Evolutionary conservation across 2,797 vertebrate genomes (phyloP), one percentile per base, ranked within the genome.

Genomic region (Myripristis jacobus): DNA sequence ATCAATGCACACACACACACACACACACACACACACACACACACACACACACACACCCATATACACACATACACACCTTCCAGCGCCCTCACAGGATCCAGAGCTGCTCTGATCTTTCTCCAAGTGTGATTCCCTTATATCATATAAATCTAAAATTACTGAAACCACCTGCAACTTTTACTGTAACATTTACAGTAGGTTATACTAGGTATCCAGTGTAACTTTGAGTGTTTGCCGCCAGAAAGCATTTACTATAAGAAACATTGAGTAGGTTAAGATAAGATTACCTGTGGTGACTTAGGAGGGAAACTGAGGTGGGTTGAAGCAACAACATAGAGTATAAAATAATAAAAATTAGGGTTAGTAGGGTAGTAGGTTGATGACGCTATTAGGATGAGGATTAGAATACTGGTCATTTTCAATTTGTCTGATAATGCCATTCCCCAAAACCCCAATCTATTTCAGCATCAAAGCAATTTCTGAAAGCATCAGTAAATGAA

Each of bases 351-450:
- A 11, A 12, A 47, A 43, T 58, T 54, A 22, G 22, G 10, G 29
- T 31, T 34, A 60, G n/a, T 61, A n/a, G 29, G 29, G 29, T 31
- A 31, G 29, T 31, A 31, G 29, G 29, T 31, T 31, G 29, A 31
- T 31, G 29, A 5, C 8, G 29, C 25, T 22, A 19, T 46, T 38
- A 19, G 51, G 29, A 71, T 16, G 36, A 15, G 13, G 43, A 52
- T 66, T 43, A 38, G 18, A 70, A 34, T 16, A 27, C 2, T 27
- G 27, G 53, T 58, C 22, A 16, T 50, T 56, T 59, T 58, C 50
- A 54, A 22, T 69, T 69, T 50, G 24, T 68, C 24, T n/a, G 12
- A 68, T 50, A 47, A 62, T 61, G 25, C 43, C 0, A 25, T 80
- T 64, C 53, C 38, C 16, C 43, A 63, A 34, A 61, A 65, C 60